These are phyloP conservation scores for Orthonychiurus folsomi DNA, from an alignment of 2,888 invertebrate species.

Conservation along the genomic window DNA sequence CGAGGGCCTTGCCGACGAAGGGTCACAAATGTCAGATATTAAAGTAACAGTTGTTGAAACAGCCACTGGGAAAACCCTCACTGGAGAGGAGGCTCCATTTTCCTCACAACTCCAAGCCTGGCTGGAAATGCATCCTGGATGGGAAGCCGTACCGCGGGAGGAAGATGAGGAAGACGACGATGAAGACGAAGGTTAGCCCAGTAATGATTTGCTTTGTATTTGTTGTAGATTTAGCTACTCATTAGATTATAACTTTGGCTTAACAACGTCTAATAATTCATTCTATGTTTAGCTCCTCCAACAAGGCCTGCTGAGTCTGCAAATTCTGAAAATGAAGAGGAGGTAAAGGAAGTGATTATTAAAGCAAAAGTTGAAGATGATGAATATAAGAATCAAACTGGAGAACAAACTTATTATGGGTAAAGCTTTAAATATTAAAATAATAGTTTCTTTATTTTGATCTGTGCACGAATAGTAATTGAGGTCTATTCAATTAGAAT, in stretches of 20 bases:
- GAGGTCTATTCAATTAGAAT: conserved; percentile 53
- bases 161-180: conserved; percentile 43
- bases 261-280: no score
- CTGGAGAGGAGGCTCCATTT: conserved; percentile 80
- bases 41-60: conserved; percentile 83
- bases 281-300: no score
- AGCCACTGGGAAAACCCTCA: conserved; percentile 54
- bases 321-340: conserved; percentile 26
- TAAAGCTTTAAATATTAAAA: conserved; percentile 40
- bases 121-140: conserved; percentile 85
- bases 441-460: conserved; percentile 3
- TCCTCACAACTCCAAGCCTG: conserved; percentile 76
- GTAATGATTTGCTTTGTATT: conserved; percentile 33
- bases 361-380: conserved; percentile 90
- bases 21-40: conserved; percentile 68
- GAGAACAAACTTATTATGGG: conserved; percentile 85
- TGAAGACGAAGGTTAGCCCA: conserved; percentile 47
- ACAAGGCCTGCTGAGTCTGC: no score
- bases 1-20: conserved; percentile 42
- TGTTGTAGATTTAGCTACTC: not conserved
- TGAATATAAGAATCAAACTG: conserved; percentile 81
- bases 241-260: not conserved
- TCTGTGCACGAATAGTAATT: conserved; percentile 6
- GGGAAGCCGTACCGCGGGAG: conserved; percentile 64
- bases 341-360: conserved; percentile 61